Evolutionary conservation across 2,888 invertebrate genomes (phyloP).

Genomic region (Nymphalis urticae): DNA sequence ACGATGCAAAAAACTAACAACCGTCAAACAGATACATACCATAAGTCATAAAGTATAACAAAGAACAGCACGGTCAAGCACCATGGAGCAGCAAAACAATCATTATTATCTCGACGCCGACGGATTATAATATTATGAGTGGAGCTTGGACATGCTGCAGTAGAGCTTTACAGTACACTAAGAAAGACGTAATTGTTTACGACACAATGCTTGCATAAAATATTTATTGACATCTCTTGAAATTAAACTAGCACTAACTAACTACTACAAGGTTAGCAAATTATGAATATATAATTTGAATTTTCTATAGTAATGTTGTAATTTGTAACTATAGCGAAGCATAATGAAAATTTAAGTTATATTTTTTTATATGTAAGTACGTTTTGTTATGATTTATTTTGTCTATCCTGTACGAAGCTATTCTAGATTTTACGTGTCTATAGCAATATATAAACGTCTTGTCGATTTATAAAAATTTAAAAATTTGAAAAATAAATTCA

Average conservation of each 20-base stretch:
- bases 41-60: slow-evolving; percentile 38
- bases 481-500: not conserved
- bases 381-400: too few species aligned
- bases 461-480: too few species aligned
- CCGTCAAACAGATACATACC: slow-evolving; percentile 23
- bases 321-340: too few species aligned
- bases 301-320: too few species aligned
- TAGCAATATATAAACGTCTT: too few species aligned
- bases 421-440: too few species aligned
- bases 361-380: too few species aligned
- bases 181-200: not conserved
- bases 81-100: slow-evolving; percentile 47
- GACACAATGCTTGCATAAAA: not conserved
- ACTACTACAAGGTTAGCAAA: too few species aligned
- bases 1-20: slow-evolving; percentile 20
- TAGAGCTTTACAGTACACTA: not conserved
- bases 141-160: slow-evolving; percentile 4
- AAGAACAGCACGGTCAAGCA: slow-evolving; percentile 40
- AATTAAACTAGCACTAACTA: too few species aligned
- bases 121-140: slow-evolving; percentile 6
- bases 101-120: slow-evolving; percentile 12
- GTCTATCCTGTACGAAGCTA: too few species aligned
- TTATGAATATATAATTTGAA: too few species aligned
- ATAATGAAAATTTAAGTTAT: too few species aligned
- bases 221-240: not conserved